Evolutionary conservation across 2,797 vertebrate genomes (phyloP).

Genomic region (Sebastiscus tertius): DNA sequence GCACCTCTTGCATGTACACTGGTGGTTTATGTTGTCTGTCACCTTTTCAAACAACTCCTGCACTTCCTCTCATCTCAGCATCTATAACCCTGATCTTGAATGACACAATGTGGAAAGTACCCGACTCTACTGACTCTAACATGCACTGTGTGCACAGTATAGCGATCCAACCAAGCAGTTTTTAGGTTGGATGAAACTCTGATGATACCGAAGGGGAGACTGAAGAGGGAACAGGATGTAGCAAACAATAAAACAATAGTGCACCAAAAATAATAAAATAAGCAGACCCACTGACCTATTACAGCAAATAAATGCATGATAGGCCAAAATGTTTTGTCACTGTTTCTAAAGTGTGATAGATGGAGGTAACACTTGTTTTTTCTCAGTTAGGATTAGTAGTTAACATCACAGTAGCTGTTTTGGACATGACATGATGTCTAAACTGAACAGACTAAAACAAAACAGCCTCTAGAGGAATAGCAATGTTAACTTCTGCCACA

Average conservation of each 20-base stretch:
- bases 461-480: neutral
- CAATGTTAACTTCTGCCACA: neutral
- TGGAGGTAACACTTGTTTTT: neutral
- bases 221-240: slow-evolving; percentile 52
- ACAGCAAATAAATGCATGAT: slow-evolving; percentile 1
- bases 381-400: neutral
- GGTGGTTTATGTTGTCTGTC: neutral
- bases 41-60: slow-evolving; percentile 1
- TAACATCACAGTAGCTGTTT: neutral
- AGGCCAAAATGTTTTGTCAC: neutral
- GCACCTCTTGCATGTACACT: neutral
- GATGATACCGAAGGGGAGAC: slow-evolving; percentile 14
- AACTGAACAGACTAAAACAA: neutral
- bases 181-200: slow-evolving; percentile 14
- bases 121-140: slow-evolving; percentile 33
- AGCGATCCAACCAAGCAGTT: neutral
- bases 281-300: neutral
- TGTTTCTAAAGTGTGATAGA: neutral
- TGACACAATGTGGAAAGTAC: slow-evolving; percentile 61
- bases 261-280: slow-evolving; percentile 37
- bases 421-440: neutral
- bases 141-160: slow-evolving; percentile 4
- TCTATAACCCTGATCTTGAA: slow-evolving; percentile 34
- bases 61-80: slow-evolving; percentile 48
- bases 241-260: slow-evolving; percentile 66